Evolutionary conservation across 2,888 invertebrate species (phyloP), one percentile per base, ranked within the genome.

Genomic region (Oligia fasciuncula): DNA sequence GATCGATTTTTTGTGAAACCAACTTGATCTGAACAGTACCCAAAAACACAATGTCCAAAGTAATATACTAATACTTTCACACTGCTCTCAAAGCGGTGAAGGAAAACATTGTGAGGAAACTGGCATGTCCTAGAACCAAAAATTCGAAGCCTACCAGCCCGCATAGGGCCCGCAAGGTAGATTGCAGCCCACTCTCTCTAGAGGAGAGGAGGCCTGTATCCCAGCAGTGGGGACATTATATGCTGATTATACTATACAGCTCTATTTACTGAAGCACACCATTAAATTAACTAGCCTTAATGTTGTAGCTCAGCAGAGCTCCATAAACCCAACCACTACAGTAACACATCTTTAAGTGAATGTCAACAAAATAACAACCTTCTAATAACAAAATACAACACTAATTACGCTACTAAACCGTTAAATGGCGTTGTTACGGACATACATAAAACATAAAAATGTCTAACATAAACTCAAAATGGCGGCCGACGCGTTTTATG

Each of bases 361-460:
- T 63, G 73, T 63, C 57, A 73, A 68, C 63, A 69, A 13, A 73
- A 67, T 85, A 83, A 65, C 49, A 40, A 23, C 63, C 63, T 43
- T 51, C 54, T 77, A 71, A 83, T 85, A 76, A 57, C 73, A 84
- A 68, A 84, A 85, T 43, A 79, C 71, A 76, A 80, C 85, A 80
- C 88, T 89, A 88, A 88, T 89, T 82, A 82, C 76, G 73, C 70
- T 76, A 88, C 73, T 85, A 83, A 88, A 79, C 73, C 76, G 54
- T 76, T 70, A 81, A 87, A 87, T 73, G 75, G 40, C 74, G 14
- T 43, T 80, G 66, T 87, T 82, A 90, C 81, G 67, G 77, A 77
- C 70, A 77, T 49, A 85, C 80, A 80, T 86, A 70, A 85, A 87
- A 76, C 77, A 57, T 85, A 83, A 83, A 83, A 83, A 86, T 75